Conservation (phyloP, 2,888 invertebrate genomes). For the Brachyptera risi region DNA sequence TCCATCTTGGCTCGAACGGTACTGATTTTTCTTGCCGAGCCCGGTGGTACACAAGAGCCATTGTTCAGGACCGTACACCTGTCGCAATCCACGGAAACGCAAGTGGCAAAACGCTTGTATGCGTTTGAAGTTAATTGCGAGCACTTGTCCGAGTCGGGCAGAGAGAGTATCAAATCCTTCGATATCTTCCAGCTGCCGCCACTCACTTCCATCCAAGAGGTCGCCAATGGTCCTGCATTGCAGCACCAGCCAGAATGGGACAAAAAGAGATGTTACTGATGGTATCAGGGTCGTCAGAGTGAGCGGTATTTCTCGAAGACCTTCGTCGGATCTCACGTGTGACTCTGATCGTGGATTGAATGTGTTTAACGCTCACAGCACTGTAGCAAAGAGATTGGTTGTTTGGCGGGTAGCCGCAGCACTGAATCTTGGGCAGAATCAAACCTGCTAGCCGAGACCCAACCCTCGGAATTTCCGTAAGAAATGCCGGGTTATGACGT, state of each 20-base stretch:
- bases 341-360: not conserved
- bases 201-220: too few species aligned
- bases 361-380: not conserved
- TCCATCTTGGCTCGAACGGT: not conserved
- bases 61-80: not conserved
- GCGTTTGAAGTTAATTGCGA: too few species aligned
- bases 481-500: not conserved
- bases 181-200: too few species aligned
- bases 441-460: slow-evolving; percentile 3
- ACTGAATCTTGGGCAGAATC: not conserved
- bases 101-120: not conserved
- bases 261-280: not conserved
- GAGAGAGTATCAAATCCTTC: too few species aligned
- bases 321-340: not conserved
- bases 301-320: not conserved
- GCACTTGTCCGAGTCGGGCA: too few species aligned
- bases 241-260: not conserved
- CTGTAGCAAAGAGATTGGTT: not conserved
- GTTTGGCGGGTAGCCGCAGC: not conserved
- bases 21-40: not conserved
- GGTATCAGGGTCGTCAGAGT: not conserved
- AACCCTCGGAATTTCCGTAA: not conserved
- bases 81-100: not conserved
- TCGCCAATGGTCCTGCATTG: too few species aligned
- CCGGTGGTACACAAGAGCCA: not conserved